Base-by-base conservation (phyloP, 2,797 vertebrate species). In the Chromobotia macracanthus region DNA sequence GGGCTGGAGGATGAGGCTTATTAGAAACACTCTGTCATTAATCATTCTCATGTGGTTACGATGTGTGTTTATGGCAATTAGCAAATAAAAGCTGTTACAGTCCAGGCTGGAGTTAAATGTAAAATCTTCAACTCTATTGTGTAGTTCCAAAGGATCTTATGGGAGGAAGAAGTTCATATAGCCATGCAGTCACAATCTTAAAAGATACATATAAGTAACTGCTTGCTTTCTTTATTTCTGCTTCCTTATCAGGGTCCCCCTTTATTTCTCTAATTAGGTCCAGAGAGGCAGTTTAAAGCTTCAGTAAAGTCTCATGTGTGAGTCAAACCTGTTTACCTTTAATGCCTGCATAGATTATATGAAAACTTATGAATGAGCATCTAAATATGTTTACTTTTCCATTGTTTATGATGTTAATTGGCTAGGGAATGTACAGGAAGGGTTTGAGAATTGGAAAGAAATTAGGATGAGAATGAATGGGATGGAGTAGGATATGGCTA, bases 241-340 rank as follows among this genome's bases (percentile, higher is more conserved):
- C 28, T 18, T 50, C 51, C 51, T 46, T 18, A 23, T 31, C n/a
- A 69, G 15, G 41, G 28, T 28, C 15, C 53, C 10, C 3, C 55
- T 31, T 61, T 61, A 70, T 70, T 77, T 70, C 15, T 15, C 35
- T 77, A 77, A 77, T 77, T 70, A 51, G 56, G 53, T 77, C 66
- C 66, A 50, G 66, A 77, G 55, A 67, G 75, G 15, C 44, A 67
- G 38, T 70, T 63, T 50, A 70, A 10, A 11, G 41, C 41, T 75
- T n/a, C 28, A 58, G 15, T 38, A 5, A 8, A 51, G 66, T 41
- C 66, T 70, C 66, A 68, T 46, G 63, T 6, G 38, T 50, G 2
- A 70, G 6, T 44, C 55, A 35, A 51, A 51, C 41, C 12, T 69
- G 38, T 60, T 60, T 48, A 38, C 28, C 48, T 6, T 53, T 53